Evolutionary conservation across 2,888 invertebrate genomes (phyloP).

Genomic region (Andrena haemorrhoa): DNA sequence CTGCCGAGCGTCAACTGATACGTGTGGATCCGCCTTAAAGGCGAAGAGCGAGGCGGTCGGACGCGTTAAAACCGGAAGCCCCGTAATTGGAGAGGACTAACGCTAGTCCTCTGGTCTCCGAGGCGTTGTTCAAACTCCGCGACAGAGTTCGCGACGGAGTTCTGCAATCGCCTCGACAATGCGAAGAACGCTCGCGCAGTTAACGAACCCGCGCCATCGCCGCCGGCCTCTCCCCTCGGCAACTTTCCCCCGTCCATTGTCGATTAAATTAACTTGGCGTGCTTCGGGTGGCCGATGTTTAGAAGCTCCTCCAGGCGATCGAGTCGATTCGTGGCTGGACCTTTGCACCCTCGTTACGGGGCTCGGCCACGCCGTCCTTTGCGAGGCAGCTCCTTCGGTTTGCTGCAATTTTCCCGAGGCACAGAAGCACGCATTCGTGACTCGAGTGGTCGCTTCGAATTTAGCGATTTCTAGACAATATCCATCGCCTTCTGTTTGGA

Average conservation of each 20-base stretch:
- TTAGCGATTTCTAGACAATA: neutral
- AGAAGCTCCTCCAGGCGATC: slow-evolving; percentile 11
- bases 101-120: slow-evolving; percentile 52
- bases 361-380: neutral
- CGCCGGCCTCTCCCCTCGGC: slow-evolving; percentile 18
- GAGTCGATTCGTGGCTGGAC: neutral
- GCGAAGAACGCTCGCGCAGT: slow-evolving; percentile 59
- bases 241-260: slow-evolving; percentile 16
- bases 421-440: no score
- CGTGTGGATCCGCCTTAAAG: neutral
- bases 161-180: slow-evolving; percentile 63
- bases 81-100: slow-evolving; percentile 73
- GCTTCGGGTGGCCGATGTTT: neutral
- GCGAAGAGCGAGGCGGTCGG: slow-evolving; percentile 1
- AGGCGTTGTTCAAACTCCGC: slow-evolving; percentile 57
- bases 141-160: slow-evolving; percentile 49
- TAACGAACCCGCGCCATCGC: slow-evolving; percentile 51
- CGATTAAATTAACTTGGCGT: slow-evolving; percentile 42
- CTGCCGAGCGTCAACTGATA: no score
- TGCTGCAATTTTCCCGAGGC: no score
- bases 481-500: slow-evolving; percentile 17
- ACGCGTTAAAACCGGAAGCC: slow-evolving; percentile 50
- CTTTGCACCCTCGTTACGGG: slow-evolving; percentile 19
- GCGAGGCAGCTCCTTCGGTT: neutral
- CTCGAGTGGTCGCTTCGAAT: no score